Evolutionary conservation across 2,797 vertebrate genomes (phyloP), one percentile per base, ranked within the genome.

Genomic region (Gobionotothen gibberifrons): DNA sequence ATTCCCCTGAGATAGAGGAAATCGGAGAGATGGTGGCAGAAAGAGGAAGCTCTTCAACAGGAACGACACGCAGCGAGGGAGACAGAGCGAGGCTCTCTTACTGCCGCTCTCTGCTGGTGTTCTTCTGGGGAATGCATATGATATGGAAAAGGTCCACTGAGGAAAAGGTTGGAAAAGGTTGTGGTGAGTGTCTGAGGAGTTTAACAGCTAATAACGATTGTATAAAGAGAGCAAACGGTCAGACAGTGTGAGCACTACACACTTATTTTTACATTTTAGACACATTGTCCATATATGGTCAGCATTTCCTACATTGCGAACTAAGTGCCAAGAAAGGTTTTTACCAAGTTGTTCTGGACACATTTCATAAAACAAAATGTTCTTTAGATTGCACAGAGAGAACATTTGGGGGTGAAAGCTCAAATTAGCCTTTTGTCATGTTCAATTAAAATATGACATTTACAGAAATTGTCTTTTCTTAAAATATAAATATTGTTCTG

Each of bases 1-100:
- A 1, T 40, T 84, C 83, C 84, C 67, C 69, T 5, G 85, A 84
- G 83, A 82, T 69, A 55, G 53, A 56, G 36, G 74, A 59, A 79
- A 78, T 70, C 19, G 17, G 32, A 71, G 60, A 76, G 77, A 57
- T 21, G 40, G 61, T 55, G 82, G 77, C 55, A 82, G 73, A 75
- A 87, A 85, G 74, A 69, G 70, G 75, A 85, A 65, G 71, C 55
- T 86, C 61, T 71, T 76, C 74, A 63, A 76, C 57, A 74, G 78
- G 83, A 83, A 70, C 61, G 66, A 57, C 56, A 61, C 58, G 39
- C 61, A 83, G 69, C 59, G 12, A 69, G 70, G 22, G 48, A 75
- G 68, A 10, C 58, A 49, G 51, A 71, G 51, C 51, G 51, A 64
- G 44, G 15, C 13, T 16, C 29, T 51, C 59, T 8, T 57, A 48